Evolutionary conservation across 2,888 invertebrate genomes (phyloP).

Genomic region (Diaperis boleti): DNA sequence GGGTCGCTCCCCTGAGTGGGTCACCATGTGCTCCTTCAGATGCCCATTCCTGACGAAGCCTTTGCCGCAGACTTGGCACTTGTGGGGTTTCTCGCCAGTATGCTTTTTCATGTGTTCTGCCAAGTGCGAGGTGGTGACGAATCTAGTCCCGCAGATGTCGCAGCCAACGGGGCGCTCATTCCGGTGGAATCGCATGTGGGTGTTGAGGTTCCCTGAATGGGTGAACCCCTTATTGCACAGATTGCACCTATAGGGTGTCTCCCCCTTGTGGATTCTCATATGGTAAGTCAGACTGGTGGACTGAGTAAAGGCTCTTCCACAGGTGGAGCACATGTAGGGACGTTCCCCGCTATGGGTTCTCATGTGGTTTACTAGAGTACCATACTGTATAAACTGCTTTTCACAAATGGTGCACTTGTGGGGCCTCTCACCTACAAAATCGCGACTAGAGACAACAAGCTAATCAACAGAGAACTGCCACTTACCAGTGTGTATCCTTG

Average conservation of each 20-base stretch:
- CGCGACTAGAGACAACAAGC: too few species aligned
- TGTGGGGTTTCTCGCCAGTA: slow-evolving; percentile 55
- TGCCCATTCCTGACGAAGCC: slow-evolving; percentile 68
- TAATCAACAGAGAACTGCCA: neutral
- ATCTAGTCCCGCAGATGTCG: slow-evolving; percentile 54
- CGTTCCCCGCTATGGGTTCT: slow-evolving; percentile 51
- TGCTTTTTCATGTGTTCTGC: slow-evolving; percentile 58
- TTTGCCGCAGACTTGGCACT: slow-evolving; percentile 70
- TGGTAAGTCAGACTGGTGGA: slow-evolving; percentile 54
- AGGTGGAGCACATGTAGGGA: slow-evolving; percentile 51
- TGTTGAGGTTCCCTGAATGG: slow-evolving; percentile 57
- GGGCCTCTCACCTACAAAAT: slow-evolving; percentile 51
- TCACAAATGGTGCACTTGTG: slow-evolving; percentile 50
- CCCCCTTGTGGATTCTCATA: slow-evolving; percentile 55
- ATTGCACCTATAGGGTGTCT: slow-evolving; percentile 54
- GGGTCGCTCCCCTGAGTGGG: slow-evolving; percentile 72
- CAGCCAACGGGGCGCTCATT: slow-evolving; percentile 57
- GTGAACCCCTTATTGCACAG: slow-evolving; percentile 55
- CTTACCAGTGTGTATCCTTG: slow-evolving; percentile 56
- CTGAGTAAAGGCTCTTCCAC: slow-evolving; percentile 57
- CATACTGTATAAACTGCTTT: slow-evolving; percentile 53
- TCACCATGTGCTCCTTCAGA: slow-evolving; percentile 69
- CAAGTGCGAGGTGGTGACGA: slow-evolving; percentile 59
- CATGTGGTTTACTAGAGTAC: slow-evolving; percentile 48
- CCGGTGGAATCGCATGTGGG: slow-evolving; percentile 57